These are phyloP conservation scores for Tachycineta bicolor DNA, from an alignment of 2,113 vertebrate genomes.

Conservation along the genomic window DNA sequence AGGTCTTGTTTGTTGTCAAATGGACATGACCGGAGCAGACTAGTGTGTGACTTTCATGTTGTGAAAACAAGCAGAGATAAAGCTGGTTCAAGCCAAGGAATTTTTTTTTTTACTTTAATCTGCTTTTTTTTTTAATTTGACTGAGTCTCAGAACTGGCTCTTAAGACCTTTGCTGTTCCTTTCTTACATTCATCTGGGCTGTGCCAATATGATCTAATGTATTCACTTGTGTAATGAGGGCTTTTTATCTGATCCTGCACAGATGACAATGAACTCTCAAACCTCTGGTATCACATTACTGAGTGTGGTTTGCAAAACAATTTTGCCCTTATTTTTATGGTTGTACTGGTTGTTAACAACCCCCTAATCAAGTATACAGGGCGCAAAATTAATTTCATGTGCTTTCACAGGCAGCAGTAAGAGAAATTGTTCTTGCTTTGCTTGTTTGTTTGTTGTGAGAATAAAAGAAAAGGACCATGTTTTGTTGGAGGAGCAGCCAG, in stretches of 20 bases:
- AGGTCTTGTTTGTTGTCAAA: not conserved
- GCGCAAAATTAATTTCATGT: not conserved
- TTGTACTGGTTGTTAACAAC: not conserved
- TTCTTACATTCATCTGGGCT: not conserved
- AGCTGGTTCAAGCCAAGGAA: not conserved
- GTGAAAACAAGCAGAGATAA: not conserved
- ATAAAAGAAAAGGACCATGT: not conserved
- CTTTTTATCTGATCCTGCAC: not conserved
- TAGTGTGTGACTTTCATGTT: not conserved
- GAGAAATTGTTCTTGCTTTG: not conserved
- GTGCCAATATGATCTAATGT: not conserved
- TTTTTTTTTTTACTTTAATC: not conserved
- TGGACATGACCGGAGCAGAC: fast-evolving
- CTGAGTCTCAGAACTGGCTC: not conserved
- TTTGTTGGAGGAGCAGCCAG: not conserved
- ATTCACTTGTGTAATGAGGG: not conserved
- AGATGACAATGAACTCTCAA: not conserved
- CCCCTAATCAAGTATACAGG: not conserved
- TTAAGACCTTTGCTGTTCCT: not conserved
- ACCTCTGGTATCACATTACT: not conserved
- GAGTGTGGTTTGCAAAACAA: not conserved
- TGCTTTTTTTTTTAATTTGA: not conserved
- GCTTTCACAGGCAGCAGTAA: not conserved
- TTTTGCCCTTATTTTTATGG: not conserved
- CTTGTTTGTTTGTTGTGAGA: not conserved